Conservation (phyloP, 2,797 vertebrate genomes). For the Vespertilio murinus region DNA sequence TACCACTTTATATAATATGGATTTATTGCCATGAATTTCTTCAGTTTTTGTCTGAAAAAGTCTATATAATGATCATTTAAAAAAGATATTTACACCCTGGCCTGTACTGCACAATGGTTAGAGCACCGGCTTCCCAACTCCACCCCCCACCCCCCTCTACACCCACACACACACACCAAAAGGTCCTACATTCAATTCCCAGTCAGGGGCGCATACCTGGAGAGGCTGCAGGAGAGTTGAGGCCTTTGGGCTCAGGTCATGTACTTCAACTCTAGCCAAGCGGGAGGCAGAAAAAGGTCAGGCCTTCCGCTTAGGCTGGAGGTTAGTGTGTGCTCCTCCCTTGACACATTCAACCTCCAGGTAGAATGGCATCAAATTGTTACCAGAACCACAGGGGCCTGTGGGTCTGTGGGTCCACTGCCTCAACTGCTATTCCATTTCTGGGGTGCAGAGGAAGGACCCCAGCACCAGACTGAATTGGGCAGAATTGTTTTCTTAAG, state of each 20-base stretch:
- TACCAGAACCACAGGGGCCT: not conserved
- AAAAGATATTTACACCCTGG: not conserved
- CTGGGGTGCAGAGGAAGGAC: not conserved
- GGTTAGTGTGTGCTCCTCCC: not conserved
- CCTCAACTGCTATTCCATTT: not conserved
- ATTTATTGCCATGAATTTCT: not conserved
- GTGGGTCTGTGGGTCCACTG: not conserved
- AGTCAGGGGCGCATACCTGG: not conserved
- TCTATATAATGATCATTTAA: not conserved
- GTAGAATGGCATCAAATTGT: not conserved
- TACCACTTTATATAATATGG: constrained; percentile 2
- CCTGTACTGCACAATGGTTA: too few species aligned
- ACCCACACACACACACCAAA: too few species aligned
- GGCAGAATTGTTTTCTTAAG: not conserved
- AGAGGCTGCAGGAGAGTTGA: not conserved
- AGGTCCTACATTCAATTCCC: too few species aligned
- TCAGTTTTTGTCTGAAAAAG: constrained; percentile 6
- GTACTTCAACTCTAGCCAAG: not conserved
- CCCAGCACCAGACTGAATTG: not conserved
- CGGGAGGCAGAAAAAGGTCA: not conserved
- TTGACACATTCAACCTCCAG: not conserved
- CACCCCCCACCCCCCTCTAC: too few species aligned
- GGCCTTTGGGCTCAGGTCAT: not conserved
- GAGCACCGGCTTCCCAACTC: too few species aligned
- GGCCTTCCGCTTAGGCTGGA: not conserved